Percentiles rank a stretch among this genome's conserved stretches.
phyloP scores from a whole-genome alignment of 2,113 vertebrate species.

The Dromiciops gliroides region DNA sequence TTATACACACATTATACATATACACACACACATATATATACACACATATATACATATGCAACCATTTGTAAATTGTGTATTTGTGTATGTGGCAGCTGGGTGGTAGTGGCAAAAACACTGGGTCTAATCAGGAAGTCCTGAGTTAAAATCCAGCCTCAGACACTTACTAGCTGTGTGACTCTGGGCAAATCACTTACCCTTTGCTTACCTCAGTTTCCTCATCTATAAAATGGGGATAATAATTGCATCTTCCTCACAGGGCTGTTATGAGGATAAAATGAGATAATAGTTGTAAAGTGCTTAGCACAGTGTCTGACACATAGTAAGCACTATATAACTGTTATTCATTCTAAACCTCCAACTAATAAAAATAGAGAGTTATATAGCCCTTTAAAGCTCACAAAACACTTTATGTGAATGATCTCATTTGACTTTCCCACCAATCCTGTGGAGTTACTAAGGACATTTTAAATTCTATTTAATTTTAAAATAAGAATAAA shows the following conservation, averaged over 20 bases:
- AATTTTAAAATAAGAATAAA: neutral
- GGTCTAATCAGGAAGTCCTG: neutral
- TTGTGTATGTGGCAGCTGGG: neutral
- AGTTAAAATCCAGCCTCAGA: neutral
- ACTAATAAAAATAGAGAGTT: neutral
- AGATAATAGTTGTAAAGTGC: neutral
- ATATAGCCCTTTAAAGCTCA: neutral
- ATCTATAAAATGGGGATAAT: neutral
- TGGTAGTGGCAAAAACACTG: neutral
- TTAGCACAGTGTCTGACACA: neutral
- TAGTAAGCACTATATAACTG: neutral
- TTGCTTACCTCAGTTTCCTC: neutral
- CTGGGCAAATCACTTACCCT: neutral
- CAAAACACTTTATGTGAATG: neutral
- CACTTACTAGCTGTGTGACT: neutral
- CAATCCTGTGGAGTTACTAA: neutral
- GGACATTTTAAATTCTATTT: neutral
- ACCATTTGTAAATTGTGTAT: no score
- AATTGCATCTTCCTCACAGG: neutral
- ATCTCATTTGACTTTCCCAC: neutral
- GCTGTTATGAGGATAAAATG: neutral
- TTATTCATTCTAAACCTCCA: neutral
- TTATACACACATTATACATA: neutral
- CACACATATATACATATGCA: no score
- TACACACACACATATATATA: no score